Base-by-base conservation (phyloP, 2,888 invertebrate genomes). In the Rambutsinella grinnellia region DNA sequence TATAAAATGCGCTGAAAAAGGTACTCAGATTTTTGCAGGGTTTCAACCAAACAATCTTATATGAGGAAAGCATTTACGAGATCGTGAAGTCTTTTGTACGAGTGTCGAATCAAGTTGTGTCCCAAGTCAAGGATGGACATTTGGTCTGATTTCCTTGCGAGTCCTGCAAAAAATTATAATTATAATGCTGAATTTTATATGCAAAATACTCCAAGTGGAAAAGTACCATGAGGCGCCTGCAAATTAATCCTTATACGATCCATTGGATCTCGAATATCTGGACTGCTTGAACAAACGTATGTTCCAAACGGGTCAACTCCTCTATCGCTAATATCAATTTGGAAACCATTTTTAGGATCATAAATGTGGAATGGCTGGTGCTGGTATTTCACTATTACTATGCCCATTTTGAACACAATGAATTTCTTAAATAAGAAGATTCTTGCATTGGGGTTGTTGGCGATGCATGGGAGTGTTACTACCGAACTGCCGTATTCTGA, bases 361-460 rank as follows among this genome's bases (percentile, higher is more conserved):
- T 63, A 80, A 47, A 80, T 72, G 51, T 80, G 80, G 49, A 80
- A 80, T 3, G 80, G 78, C 21, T 80, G 80, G 23, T 78, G 78
- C 28, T 80, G 80, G 26, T 78, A 80, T 36, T 80, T 80, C 2
- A 80, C 72, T 8, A 80, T 46, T 13, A 77, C 71, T 15, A 80
- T 68, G 5, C 80, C 80, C 78, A 80, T 76, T 56, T 71, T 61
- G 21, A 72, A 72, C 10, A 80, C 72, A 6, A 70, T 74, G 21
- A 70, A 78, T 47, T 78, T 80, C 54, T 78, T 78, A 36, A 78
- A 80, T 23, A 80, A 47, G 47, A 78, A 70, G 8, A 80, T 78
- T 63, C 67, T 72, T 10, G 78, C 69, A 15, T 66, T 57, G 2
- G 80, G 78, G 67, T 78, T 80, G 24, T 80, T 80, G 15, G 77